A percentile compares a stretch with the other conserved stretches of the same genome.
These are phyloP conservation scores for Lophotis ruficrista DNA, from an alignment of 2,113 vertebrate species.

Conservation along the genomic window DNA sequence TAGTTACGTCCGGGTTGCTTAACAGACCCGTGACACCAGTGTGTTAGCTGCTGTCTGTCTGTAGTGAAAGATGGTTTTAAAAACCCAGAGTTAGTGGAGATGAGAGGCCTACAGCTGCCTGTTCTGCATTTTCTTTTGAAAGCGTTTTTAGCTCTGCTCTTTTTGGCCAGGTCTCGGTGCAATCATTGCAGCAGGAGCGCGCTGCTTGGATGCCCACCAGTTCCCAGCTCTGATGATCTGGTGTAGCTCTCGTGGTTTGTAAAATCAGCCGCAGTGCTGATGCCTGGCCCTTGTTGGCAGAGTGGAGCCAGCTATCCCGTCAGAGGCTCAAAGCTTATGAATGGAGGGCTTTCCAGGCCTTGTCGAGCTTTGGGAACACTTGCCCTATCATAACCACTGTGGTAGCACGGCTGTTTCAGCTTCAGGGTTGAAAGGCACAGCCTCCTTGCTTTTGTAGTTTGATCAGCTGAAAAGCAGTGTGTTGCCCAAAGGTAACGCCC, in stretches of 20 bases:
- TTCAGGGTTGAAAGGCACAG: background rate
- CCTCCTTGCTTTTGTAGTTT: background rate
- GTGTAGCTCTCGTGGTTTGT: background rate
- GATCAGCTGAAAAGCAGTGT: background rate
- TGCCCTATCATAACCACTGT: background rate
- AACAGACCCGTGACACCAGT: background rate
- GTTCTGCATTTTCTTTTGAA: background rate
- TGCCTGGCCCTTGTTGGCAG: background rate
- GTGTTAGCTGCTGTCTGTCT: background rate
- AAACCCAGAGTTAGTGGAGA: background rate
- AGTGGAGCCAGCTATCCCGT: background rate
- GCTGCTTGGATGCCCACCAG: background rate
- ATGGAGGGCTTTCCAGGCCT: background rate
- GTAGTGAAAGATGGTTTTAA: background rate
- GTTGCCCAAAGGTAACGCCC: background rate
- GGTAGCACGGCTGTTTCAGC: background rate
- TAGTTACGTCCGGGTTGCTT: background rate
- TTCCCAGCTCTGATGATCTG: background rate
- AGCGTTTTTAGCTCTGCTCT: background rate
- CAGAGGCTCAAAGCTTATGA: background rate
- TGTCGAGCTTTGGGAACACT: background rate
- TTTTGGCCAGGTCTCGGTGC: background rate
- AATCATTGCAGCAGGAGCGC: rapidly evolving
- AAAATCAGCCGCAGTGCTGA: background rate
- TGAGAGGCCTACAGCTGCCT: background rate